Base-by-base conservation (phyloP, 2,888 invertebrate genomes). In the Phengaris alcon region DNA sequence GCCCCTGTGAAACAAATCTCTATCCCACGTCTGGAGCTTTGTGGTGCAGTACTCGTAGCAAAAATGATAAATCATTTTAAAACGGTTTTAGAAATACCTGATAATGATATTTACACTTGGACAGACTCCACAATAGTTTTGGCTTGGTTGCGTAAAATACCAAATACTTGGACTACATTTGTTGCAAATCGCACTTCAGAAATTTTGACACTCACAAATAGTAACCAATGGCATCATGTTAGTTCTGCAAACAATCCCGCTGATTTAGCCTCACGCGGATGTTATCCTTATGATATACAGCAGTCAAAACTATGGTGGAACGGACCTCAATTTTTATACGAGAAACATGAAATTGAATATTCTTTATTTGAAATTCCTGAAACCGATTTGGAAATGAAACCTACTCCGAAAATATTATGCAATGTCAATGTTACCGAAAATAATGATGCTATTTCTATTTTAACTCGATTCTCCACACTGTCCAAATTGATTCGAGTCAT, bases 121-220 rank as follows among this genome's bases (percentile, higher is more conserved):
- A 74, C 51, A 0, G 74, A 74, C 13, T 73, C 57, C 15, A 73
- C 15, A 1, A 51, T 74, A 4, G 52, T 74, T 35, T 73, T 73
- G 55, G 15, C 73, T 44, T 73, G 73, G 73, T 13, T 73, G 55
- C 55, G 73, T 73, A 73, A 57, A 12, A 57, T 13, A 57, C 73
- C 46, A 35, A 73, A 55, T 57, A 73, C 73, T 35, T 57, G 73
- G 73, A 73, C 22, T 12, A 55, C 73, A 22, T 73, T 73, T 57
- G 73, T 73, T 54, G 73, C 57, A 13, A 73, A 73, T 73, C 55
- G 57, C 22, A 72, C 73, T 44, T 57, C 73, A 4, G 55, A 73
- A 73, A 55, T 73, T 57, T 55, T 73, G 35, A 54, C 35, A 44
- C 12, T 57, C 12, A 73, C 55, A 7, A 55, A 73, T 44, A 73